phyloP scores from a whole-genome alignment of 2,113 vertebrate genomes.

The Gopherus flavomarginatus region DNA sequence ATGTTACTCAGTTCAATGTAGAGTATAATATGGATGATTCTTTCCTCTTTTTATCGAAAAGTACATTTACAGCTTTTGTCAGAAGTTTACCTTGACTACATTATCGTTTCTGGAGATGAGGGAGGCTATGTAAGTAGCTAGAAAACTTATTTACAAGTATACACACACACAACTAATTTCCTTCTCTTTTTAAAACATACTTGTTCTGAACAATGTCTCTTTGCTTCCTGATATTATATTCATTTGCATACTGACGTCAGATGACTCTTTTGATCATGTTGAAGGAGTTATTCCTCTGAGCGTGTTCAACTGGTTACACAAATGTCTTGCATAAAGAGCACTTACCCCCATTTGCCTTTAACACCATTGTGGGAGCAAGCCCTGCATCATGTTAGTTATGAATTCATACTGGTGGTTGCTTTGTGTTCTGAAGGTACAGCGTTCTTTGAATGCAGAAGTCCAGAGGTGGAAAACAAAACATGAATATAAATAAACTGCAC shows the following conservation, averaged over 20 bases:
- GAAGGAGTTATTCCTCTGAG: neutral
- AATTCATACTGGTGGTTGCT: neutral
- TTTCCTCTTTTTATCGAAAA: slow-evolving; percentile 38
- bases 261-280: fast-evolving
- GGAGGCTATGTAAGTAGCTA: neutral
- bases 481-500: neutral
- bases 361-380: neutral
- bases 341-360: neutral
- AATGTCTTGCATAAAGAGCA: neutral
- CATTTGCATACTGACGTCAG: neutral
- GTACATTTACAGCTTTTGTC: slow-evolving; percentile 44
- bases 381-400: neutral
- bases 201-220: neutral
- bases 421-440: neutral
- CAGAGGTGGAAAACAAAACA: fast-evolving
- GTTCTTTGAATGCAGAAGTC: neutral
- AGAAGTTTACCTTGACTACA: slow-evolving; percentile 28
- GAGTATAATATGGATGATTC: slow-evolving; percentile 6
- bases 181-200: neutral
- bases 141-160: slow-evolving; percentile 16
- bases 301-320: neutral
- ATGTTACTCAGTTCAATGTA: slow-evolving; percentile 28
- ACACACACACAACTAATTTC: neutral
- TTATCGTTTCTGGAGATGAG: neutral
- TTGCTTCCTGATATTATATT: neutral